Evolutionary conservation across 2,113 vertebrate species (phyloP).

Genomic region (Lagopus leucura): DNA sequence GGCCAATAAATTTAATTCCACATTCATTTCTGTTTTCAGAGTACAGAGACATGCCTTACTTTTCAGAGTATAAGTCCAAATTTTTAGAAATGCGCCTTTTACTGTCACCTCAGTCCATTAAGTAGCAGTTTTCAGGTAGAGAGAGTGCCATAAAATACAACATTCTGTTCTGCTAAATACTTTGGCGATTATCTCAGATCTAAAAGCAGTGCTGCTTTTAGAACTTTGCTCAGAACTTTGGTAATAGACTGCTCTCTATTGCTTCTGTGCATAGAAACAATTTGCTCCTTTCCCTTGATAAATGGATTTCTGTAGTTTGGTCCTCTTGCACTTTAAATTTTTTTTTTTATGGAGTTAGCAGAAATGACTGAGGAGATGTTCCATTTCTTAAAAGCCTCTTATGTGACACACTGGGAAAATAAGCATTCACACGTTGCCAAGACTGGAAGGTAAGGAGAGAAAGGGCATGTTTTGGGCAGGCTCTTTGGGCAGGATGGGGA

Average conservation of each 20-base stretch:
- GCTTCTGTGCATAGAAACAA: neutral
- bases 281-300: neutral
- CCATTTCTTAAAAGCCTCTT: neutral
- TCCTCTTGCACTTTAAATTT: neutral
- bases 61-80: neutral
- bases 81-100: neutral
- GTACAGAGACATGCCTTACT: neutral
- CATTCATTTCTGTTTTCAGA: neutral
- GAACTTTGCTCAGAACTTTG: neutral
- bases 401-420: neutral
- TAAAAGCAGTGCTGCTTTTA: neutral
- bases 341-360: neutral
- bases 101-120: neutral
- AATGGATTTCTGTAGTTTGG: neutral
- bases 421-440: neutral
- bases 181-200: conserved; percentile 1
- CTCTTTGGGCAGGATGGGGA: neutral
- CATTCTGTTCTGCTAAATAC: conserved; percentile 46
- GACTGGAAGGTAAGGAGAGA: conserved; percentile 26
- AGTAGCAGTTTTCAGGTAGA: conserved; percentile 16
- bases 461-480: conserved; percentile 53
- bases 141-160: neutral
- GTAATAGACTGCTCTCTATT: neutral
- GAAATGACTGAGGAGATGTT: neutral
- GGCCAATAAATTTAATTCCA: neutral